Percentiles rank a stretch among this genome's conserved stretches.
Conservation (phyloP, 2,888 invertebrate genomes). For the Dorcus parallelipipedus region DNA sequence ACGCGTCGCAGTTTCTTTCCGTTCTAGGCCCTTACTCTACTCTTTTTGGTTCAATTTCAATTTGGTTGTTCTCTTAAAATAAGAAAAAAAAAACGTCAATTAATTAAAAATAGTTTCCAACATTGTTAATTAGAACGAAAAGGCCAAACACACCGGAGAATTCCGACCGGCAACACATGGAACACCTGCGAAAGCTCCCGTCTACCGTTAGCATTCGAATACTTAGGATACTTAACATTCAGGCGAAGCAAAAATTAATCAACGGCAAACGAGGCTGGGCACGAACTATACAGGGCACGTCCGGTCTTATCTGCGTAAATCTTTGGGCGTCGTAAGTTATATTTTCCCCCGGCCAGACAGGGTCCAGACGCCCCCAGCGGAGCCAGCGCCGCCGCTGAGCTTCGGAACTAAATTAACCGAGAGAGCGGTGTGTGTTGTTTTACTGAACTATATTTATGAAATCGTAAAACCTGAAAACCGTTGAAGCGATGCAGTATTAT, state of each 20-base stretch:
- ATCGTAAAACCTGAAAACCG: constrained; percentile 15
- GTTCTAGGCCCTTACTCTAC: too few relatives aligned
- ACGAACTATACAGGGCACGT: background rate
- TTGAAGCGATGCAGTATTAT: constrained; percentile 10
- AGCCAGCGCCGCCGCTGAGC: constrained; percentile 11
- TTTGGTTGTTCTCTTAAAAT: too few relatives aligned
- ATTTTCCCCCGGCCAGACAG: constrained; percentile 14
- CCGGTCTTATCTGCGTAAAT: background rate
- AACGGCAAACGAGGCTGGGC: background rate
- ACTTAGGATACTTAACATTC: too few relatives aligned
- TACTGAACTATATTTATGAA: constrained; percentile 21
- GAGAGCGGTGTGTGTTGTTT: constrained; percentile 11
- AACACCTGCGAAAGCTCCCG: too few relatives aligned
- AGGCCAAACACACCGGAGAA: too few relatives aligned
- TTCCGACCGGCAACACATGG: too few relatives aligned
- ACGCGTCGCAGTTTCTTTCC: too few relatives aligned
- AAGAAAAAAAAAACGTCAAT: too few relatives aligned
- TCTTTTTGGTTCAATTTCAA: too few relatives aligned
- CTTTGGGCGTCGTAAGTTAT: background rate
- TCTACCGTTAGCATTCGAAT: too few relatives aligned
- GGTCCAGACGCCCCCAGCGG: constrained; percentile 16
- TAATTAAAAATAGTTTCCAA: too few relatives aligned
- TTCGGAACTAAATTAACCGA: constrained; percentile 14
- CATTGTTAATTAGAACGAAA: too few relatives aligned
- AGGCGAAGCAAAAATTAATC: background rate